Base-by-base conservation (phyloP, 2,888 invertebrate genomes). In the Calephelis perditalis region DNA sequence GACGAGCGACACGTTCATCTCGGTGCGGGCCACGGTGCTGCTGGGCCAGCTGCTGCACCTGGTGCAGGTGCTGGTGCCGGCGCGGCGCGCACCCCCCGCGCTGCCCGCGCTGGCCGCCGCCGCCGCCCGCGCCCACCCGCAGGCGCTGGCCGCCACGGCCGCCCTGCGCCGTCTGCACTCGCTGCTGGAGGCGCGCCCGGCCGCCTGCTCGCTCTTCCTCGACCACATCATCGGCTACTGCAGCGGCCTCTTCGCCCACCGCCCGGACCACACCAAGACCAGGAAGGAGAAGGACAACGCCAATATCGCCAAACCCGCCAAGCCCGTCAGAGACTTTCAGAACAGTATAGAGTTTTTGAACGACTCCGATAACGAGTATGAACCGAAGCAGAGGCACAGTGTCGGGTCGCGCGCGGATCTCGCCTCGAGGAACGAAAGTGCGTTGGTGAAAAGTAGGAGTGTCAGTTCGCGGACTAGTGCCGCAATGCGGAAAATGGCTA, bases 1-100 rank as follows among this genome's bases (percentile, higher is more conserved):
- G 52, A 95, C 96, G 59, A 96, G 96, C 77, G 97, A 98, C 79
- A 95, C 95, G 15, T 95, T 96, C 78, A 94, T 98, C 72, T 97
- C 97, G 63, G 96, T 98, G 68, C 93, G 97, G 70, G 97, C 98
- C 57, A 98, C 98, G 15, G 95, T 98, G 68, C 89, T 99, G 61
- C 90, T 98, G 70, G 97, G 96, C 63, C 97, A 98, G 86, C 91
- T 99, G 60, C 88, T 98, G 72, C 96, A 97, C 84, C 91, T 98
- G 79, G 95, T 95, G 74, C 96, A 97, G 83, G 92, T 94, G 59
- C 92, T 97, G 71, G 91, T 98, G 77, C 98, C 98, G 60, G 93
- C 96, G 57, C 97, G 97, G 79, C 95, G 74, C 95, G 95, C 81
- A 95, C 95, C 77, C 92, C 96, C 97, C 26, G 95, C 97, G 15